phyloP scores from a whole-genome alignment of 53 echinoderm and acorn worm genomes.

The Henricia sp. region DNA sequence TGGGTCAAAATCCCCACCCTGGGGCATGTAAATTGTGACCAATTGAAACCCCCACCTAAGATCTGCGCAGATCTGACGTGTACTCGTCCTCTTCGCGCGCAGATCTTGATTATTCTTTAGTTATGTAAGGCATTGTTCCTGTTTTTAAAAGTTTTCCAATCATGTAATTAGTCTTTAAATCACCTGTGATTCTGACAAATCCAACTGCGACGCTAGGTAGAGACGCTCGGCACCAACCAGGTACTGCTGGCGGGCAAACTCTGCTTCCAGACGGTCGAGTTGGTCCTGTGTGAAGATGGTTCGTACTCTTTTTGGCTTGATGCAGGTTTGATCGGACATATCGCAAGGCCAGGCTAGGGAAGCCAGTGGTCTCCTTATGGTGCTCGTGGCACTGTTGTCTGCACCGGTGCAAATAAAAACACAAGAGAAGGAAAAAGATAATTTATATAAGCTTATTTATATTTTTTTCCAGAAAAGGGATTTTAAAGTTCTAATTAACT shows the following conservation, averaged over 20 bases:
- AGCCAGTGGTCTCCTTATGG: neutral
- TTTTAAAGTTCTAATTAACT: neutral
- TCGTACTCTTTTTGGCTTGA: slow-evolving; percentile 75
- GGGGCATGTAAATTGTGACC: too few species aligned
- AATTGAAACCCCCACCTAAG: too few species aligned
- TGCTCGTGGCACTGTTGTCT: neutral
- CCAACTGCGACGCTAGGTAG: slow-evolving; percentile 77
- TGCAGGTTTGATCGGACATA: neutral
- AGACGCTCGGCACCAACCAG: slow-evolving; percentile 88
- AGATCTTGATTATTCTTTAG: too few species aligned
- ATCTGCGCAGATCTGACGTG: too few species aligned
- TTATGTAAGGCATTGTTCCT: too few species aligned
- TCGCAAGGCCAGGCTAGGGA: slow-evolving; percentile 6
- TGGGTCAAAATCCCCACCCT: too few species aligned
- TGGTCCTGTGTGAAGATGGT: slow-evolving; percentile 91
- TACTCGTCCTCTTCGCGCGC: too few species aligned
- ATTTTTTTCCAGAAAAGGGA: too few species aligned
- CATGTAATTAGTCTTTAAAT: neutral
- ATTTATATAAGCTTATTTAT: too few species aligned
- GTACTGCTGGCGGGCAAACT: slow-evolving; percentile 87
- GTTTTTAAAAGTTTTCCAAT: too few species aligned
- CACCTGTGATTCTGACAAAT: slow-evolving; percentile 88
- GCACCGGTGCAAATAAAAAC: neutral
- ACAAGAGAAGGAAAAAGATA: neutral
- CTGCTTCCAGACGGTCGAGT: slow-evolving; percentile 79